phyloP scores from a whole-genome alignment of 2,888 invertebrate species.

The Mythimna ferrago region DNA sequence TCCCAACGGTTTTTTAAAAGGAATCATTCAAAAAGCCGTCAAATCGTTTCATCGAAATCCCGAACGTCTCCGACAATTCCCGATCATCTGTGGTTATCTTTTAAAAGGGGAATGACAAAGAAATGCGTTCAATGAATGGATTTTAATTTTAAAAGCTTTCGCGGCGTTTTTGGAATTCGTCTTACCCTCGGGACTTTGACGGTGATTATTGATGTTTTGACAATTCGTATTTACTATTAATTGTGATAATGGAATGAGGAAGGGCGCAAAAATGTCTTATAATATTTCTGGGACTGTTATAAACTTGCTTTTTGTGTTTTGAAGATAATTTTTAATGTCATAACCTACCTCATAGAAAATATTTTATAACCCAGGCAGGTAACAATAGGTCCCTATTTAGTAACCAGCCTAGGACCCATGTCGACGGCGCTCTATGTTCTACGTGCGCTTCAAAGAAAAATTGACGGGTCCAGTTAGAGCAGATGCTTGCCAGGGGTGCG shows the following conservation, averaged over 20 bases:
- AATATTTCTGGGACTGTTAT: background rate
- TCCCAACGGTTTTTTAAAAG: slow-evolving; percentile 59
- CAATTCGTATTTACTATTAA: slow-evolving; percentile 77
- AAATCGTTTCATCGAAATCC: slow-evolving; percentile 62
- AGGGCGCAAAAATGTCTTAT: slow-evolving; percentile 10
- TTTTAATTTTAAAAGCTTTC: slow-evolving; percentile 89
- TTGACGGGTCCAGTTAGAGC: no score
- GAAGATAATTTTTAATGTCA: background rate
- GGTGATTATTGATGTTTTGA: slow-evolving; percentile 89
- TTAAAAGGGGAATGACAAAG: slow-evolving; percentile 84
- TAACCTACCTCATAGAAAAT: no score
- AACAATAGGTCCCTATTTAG: no score
- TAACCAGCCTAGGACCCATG: no score
- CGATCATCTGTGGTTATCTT: slow-evolving; percentile 76
- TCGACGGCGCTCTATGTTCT: no score
- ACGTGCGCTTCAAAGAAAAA: no score
- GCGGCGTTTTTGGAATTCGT: slow-evolving; percentile 83
- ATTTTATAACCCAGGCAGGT: no score
- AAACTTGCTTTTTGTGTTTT: background rate
- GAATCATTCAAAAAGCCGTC: slow-evolving; percentile 53
- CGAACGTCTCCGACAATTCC: slow-evolving; percentile 77
- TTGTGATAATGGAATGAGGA: slow-evolving; percentile 75
- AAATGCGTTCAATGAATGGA: slow-evolving; percentile 85
- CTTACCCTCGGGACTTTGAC: slow-evolving; percentile 77
- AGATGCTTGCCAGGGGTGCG: no score